phyloP scores from a whole-genome alignment of 2,888 invertebrate species.

The Drosophila mulleri region DNA sequence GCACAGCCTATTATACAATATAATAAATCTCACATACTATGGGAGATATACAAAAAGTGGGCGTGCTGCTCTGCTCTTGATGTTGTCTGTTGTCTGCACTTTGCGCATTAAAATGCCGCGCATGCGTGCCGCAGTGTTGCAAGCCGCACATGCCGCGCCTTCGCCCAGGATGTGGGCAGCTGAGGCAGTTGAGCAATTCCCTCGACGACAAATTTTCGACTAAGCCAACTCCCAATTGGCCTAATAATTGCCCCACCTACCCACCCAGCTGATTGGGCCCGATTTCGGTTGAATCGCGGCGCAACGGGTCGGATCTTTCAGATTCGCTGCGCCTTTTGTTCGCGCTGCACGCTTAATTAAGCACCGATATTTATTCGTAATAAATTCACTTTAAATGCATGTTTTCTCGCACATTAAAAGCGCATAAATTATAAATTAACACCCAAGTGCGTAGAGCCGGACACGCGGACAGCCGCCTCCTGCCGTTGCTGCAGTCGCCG shows the following conservation, averaged over 20 bases:
- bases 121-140: constrained; percentile 78
- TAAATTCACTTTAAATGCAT: constrained; percentile 80
- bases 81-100: constrained; percentile 57
- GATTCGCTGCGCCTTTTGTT: constrained; percentile 33
- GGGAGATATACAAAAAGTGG: constrained; percentile 53
- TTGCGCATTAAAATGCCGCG: constrained; percentile 80
- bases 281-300: background rate
- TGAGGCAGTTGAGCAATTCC: constrained; percentile 63
- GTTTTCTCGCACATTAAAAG: constrained; percentile 80
- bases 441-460: constrained; percentile 71
- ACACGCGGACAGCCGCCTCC: background rate
- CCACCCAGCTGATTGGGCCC: constrained; percentile 14
- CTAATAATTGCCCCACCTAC: constrained; percentile 59
- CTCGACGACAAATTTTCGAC: constrained; percentile 60
- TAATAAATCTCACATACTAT: constrained; percentile 68
- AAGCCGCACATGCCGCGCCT: constrained; percentile 31
- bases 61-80: constrained; percentile 78
- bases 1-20: constrained; percentile 76
- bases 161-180: constrained; percentile 53
- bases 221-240: constrained; percentile 26
- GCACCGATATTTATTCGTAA: constrained; percentile 75
- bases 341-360: constrained; percentile 61
- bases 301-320: background rate
- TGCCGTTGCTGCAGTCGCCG: background rate
- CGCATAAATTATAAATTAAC: constrained; percentile 81